Evolutionary conservation across 2,888 invertebrate genomes (phyloP).

Genomic region (Callimorpha dominula): DNA sequence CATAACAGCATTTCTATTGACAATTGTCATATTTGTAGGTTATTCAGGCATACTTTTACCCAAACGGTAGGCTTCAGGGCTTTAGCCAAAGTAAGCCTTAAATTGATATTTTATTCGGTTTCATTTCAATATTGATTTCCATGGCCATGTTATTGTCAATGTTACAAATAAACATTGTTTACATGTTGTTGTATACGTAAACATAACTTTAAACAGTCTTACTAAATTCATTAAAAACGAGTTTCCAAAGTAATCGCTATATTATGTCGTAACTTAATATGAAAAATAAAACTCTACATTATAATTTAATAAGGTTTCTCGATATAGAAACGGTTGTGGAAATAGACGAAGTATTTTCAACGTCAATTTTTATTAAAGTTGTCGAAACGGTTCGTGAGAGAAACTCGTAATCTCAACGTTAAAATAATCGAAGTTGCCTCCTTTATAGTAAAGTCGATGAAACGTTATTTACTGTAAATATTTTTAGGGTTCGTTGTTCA

Average conservation of each 20-base stretch:
- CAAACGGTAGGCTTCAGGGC: not conserved
- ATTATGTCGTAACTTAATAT: constrained; percentile 28
- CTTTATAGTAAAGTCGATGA: constrained; percentile 38
- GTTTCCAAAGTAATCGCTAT: constrained; percentile 27
- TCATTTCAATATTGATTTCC: not conserved
- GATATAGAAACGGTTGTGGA: constrained; percentile 34
- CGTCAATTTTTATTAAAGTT: constrained; percentile 59
- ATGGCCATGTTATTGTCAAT: too few relatives aligned
- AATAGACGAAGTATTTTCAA: constrained; percentile 43
- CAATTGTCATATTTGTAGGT: not conserved
- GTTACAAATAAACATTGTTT: not conserved
- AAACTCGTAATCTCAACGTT: constrained; percentile 49
- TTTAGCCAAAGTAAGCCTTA: not conserved
- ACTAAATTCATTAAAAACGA: constrained; percentile 19
- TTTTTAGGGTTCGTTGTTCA: constrained; percentile 27
- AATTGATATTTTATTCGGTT: not conserved
- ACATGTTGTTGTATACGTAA: not conserved
- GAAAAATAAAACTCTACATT: constrained; percentile 31
- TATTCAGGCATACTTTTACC: not conserved
- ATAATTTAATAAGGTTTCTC: constrained; percentile 46
- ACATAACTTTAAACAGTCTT: not conserved
- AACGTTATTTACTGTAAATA: constrained; percentile 33
- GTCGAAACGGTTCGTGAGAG: constrained; percentile 46
- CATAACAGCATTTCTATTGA: not conserved
- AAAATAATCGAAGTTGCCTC: constrained; percentile 50